Percentiles rank a stretch among this genome's conserved stretches.
These are phyloP conservation scores for Dusona sp. DNA, from an alignment of 2,888 invertebrate genomes.

Conservation along the genomic window DNA sequence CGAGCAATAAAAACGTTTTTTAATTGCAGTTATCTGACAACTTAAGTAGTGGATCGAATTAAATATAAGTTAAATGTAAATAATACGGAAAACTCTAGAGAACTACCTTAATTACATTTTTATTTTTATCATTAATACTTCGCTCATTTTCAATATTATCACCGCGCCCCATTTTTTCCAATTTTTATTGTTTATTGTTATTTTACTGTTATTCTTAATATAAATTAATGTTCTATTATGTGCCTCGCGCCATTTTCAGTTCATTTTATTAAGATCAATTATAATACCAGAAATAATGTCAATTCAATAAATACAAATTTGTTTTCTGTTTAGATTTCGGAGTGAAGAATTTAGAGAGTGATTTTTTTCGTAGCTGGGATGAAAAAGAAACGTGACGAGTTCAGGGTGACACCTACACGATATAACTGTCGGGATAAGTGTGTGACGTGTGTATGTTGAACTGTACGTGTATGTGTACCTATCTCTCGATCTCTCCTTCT, in stretches of 20 bases:
- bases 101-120: background rate
- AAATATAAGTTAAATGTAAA: too few species aligned
- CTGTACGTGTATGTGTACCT: background rate
- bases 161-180: too few species aligned
- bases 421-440: conserved; percentile 4
- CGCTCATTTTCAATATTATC: background rate
- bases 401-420: conserved; percentile 20
- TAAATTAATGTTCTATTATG: too few species aligned
- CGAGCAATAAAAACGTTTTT: too few species aligned
- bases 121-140: background rate
- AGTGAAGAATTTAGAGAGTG: background rate
- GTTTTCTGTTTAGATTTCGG: background rate
- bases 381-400: background rate
- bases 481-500: conserved; percentile 6
- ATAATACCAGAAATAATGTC: background rate
- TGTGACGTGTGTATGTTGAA: background rate
- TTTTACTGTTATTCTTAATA: too few species aligned
- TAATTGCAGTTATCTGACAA: too few species aligned
- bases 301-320: background rate
- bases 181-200: too few species aligned
- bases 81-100: too few species aligned
- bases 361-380: background rate
- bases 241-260: too few species aligned
- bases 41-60: too few species aligned
- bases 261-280: too few species aligned